Evolutionary conservation across 2,113 vertebrate genomes (phyloP).

Genomic region (Actinemys pallida): DNA sequence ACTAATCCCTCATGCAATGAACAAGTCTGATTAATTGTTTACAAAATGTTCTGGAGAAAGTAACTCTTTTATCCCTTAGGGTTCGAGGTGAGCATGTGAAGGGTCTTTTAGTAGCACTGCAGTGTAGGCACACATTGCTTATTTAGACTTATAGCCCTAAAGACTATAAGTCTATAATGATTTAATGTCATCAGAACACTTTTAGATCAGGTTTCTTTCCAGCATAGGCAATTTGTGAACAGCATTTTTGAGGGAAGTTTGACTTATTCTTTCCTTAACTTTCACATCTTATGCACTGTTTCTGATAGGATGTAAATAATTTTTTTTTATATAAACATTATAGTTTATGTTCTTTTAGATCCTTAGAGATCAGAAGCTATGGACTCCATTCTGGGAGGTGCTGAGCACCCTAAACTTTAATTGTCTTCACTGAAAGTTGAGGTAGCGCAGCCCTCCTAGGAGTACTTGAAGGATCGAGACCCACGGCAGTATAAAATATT

Average conservation of each 20-base stretch:
- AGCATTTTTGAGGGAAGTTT: not conserved
- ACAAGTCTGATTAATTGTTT: slow-evolving; percentile 65
- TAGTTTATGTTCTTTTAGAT: not conserved
- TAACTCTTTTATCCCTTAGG: slow-evolving; percentile 31
- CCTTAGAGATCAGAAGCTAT: not conserved
- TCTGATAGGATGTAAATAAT: not conserved
- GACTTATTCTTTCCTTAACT: slow-evolving; percentile 22
- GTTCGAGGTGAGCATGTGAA: slow-evolving; percentile 41
- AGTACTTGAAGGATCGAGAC: not conserved
- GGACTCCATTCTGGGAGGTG: not conserved
- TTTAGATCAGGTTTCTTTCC: slow-evolving; percentile 21
- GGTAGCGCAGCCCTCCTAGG: not conserved
- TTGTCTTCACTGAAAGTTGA: not conserved
- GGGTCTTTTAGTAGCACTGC: slow-evolving; percentile 16
- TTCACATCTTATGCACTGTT: not conserved
- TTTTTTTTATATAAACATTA: not conserved
- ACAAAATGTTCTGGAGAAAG: slow-evolving; percentile 67
- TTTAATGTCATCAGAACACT: slow-evolving; percentile 25
- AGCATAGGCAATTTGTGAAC: not conserved
- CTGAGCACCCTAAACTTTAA: not conserved
- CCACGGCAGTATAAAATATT: not conserved
- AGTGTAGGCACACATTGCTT: not conserved
- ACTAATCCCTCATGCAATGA: slow-evolving; percentile 53
- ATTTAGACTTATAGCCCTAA: slow-evolving; percentile 33
- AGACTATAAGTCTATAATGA: not conserved